Conservation (phyloP, 2,797 vertebrate species). For the Danio albolineatus region DNA sequence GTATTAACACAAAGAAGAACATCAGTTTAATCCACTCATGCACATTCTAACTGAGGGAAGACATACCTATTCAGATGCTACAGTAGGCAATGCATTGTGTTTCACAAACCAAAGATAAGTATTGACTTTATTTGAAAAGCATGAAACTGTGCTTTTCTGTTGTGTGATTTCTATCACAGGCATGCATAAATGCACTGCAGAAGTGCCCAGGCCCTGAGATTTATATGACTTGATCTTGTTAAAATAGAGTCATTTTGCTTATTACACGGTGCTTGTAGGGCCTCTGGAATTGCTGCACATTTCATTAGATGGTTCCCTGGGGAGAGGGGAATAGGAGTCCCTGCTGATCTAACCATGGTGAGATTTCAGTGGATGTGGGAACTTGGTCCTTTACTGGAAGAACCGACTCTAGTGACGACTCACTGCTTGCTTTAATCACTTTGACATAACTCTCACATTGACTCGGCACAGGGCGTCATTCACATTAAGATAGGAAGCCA, state of each 20-base stretch:
- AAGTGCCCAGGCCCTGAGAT: slow-evolving; percentile 40
- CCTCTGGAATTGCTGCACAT: slow-evolving; percentile 48
- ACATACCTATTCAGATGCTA: not conserved
- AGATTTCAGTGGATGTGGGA: slow-evolving; percentile 2
- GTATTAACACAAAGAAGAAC: not conserved
- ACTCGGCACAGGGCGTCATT: not conserved
- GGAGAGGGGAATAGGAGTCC: slow-evolving; percentile 33
- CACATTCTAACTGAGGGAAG: not conserved
- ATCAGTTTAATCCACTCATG: not conserved
- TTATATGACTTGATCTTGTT: slow-evolving; percentile 48
- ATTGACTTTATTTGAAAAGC: not conserved
- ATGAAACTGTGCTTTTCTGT: not conserved
- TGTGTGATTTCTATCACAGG: not conserved
- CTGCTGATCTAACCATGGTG: slow-evolving; percentile 35
- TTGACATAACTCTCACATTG: slow-evolving; percentile 23
- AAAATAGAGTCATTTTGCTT: slow-evolving; percentile 59
- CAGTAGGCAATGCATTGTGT: not conserved
- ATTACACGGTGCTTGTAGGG: slow-evolving; percentile 53
- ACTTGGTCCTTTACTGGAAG: slow-evolving; percentile 25
- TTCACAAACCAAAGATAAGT: not conserved
- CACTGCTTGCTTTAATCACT: slow-evolving; percentile 35
- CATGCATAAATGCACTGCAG: slow-evolving; percentile 24
- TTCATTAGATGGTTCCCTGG: slow-evolving; percentile 49
- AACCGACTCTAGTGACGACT: slow-evolving; percentile 23
- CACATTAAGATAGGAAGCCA: slow-evolving; percentile 16